Percentiles rank a stretch among this genome's conserved stretches.
These are phyloP conservation scores for Procambarus clarkii DNA, from an alignment of 1,140 invertebrate genomes.

Conservation along the genomic window DNA sequence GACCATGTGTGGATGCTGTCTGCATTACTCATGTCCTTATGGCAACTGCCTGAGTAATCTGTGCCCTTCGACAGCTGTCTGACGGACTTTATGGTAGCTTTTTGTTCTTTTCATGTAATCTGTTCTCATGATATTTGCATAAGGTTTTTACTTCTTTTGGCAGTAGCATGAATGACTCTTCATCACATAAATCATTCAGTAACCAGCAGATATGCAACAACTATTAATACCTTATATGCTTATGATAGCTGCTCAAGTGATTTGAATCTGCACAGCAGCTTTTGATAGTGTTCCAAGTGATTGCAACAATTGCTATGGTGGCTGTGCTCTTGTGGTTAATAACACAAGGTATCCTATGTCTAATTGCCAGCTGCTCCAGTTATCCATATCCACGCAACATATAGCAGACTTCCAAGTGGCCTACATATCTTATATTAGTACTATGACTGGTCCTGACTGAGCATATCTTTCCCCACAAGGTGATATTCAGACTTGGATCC, in stretches of 20 bases:
- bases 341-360: not conserved
- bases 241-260: not conserved
- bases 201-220: no score
- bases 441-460: not conserved
- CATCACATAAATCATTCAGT: no score
- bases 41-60: not conserved
- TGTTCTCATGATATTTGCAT: not conserved
- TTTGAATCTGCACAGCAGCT: not conserved
- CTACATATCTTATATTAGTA: not conserved
- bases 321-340: not conserved
- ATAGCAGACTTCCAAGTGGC: not conserved
- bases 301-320: not conserved
- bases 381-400: not conserved
- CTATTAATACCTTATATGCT: no score
- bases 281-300: not conserved
- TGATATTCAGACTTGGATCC: constrained; percentile 70
- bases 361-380: not conserved
- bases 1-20: not conserved
- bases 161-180: no score
- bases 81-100: not conserved
- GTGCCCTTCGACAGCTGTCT: not conserved
- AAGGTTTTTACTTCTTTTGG: no score
- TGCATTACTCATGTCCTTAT: not conserved
- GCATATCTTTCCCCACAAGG: constrained; percentile 36
- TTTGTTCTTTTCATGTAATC: not conserved